These are phyloP conservation scores for Xestia rhomboidea DNA, from an alignment of 2,888 invertebrate species.

Conservation along the genomic window DNA sequence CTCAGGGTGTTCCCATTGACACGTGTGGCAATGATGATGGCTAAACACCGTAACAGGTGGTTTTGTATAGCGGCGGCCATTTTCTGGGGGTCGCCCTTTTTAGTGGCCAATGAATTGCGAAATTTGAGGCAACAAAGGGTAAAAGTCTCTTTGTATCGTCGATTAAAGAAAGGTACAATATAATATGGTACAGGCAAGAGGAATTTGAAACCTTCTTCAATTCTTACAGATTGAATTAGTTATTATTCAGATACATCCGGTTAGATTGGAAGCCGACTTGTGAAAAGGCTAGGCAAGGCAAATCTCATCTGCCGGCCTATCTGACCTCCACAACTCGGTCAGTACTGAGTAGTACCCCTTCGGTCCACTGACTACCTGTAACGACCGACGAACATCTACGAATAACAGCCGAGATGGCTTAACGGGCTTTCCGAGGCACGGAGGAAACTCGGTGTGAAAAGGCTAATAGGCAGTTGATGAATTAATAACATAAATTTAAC, in stretches of 20 bases:
- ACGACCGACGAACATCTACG: too few species aligned
- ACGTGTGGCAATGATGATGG: conserved; percentile 39
- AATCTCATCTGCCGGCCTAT: too few species aligned
- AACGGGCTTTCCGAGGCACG: too few species aligned
- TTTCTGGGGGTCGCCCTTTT: conserved; percentile 43
- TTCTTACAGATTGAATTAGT: neutral
- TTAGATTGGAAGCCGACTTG: neutral
- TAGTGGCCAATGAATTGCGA: conserved; percentile 52
- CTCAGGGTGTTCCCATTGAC: conserved; percentile 47
- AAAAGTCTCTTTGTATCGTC: neutral
- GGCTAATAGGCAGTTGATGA: neutral
- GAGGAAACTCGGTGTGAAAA: too few species aligned
- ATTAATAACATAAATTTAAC: neutral
- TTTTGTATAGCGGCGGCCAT: conserved; percentile 35
- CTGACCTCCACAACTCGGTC: too few species aligned
- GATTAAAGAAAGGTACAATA: conserved; percentile 10
- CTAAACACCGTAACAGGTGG: conserved; percentile 55
- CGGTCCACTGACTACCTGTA: too few species aligned
- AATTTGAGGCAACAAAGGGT: conserved; percentile 31
- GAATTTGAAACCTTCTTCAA: neutral
- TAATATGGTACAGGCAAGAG: neutral
- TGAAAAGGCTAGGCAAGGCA: neutral
- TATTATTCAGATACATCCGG: too few species aligned
- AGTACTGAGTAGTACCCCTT: too few species aligned
- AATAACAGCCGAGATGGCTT: too few species aligned